These are phyloP conservation scores for Pteropus rufus DNA, from an alignment of 2,797 vertebrate species.

Conservation along the genomic window DNA sequence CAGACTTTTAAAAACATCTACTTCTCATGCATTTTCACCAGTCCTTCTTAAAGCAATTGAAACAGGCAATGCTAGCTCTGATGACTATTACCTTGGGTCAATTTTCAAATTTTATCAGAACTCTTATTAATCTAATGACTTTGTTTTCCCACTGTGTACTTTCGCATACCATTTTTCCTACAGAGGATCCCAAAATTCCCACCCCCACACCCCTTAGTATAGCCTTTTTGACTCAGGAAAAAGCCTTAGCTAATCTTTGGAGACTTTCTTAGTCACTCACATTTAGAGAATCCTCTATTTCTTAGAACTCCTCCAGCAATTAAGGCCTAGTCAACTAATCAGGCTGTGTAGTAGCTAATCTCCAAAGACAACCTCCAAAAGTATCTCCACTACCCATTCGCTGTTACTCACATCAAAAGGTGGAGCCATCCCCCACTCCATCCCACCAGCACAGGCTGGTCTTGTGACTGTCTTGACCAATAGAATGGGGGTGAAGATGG, in stretches of 20 bases:
- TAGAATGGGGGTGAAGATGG: background rate
- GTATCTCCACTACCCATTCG: background rate
- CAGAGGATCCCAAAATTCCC: background rate
- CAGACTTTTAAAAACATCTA: background rate
- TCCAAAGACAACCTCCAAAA: background rate
- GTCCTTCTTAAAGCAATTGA: background rate
- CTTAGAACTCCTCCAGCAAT: background rate
- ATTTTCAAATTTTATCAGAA: background rate
- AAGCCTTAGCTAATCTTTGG: background rate
- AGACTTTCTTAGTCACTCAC: background rate
- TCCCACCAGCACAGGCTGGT: background rate
- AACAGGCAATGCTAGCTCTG: background rate
- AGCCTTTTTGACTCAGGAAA: background rate
- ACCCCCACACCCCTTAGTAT: background rate
- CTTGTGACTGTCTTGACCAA: background rate
- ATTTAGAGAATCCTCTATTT: background rate
- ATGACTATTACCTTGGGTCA: background rate
- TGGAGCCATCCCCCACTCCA: background rate
- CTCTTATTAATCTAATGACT: background rate
- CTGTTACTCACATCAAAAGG: background rate
- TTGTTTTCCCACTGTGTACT: background rate
- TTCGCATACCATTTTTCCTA: background rate
- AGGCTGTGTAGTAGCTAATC: background rate
- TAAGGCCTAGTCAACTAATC: background rate
- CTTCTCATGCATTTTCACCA: background rate